Base-by-base conservation (phyloP, 2,113 vertebrate genomes). In the Platichthys flesus region DNA sequence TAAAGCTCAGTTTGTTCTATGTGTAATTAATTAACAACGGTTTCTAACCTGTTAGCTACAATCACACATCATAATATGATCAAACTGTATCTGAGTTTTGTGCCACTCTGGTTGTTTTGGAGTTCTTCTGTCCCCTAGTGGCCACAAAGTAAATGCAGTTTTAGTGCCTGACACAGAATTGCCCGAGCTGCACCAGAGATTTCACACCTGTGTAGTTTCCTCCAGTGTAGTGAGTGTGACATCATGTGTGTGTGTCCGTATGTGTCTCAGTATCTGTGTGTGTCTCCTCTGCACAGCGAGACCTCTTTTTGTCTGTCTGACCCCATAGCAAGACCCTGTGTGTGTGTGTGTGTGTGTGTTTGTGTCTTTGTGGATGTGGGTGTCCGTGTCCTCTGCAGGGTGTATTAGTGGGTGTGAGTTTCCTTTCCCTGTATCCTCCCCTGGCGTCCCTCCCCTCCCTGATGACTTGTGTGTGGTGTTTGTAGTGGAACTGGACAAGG, bases 401-500 rank as follows among this genome's bases (percentile, higher is more conserved):
- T 90, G 90, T 93, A 83, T 92, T 83, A 92, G 92, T 93, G 93
- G 92, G 77, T 93, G 86, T 20, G 95, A 95, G 10, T 96, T 96
- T 83, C 94, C 95, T 57, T 96, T 95, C 8, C 94, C 90, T 0
- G 95, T 94, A 31, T 93, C 94, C 71, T 95, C 94, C 79, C 94
- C 65, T 91, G 94, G 92, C 86, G 88, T 83, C 94, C 95, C 92
- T 94, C 94, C 73, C 92, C 93, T 89, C 82, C 91, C 96, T 0
- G 96, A 97, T 2, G 95, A 96, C 85, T 95, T 96, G 88, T 96
- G 95, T 95, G 96, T 94, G 24, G 93, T 97, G 84, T 97, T 98
- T 65, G 93, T 95, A 94, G 97, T 99, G 95, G 97, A 99, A 89
- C 94, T 99, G 91, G 96, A 97, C 89, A 95, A 97, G 42, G 97